These are phyloP conservation scores for Micoletzkya japonica DNA, from an alignment of 2,888 invertebrate genomes.

Conservation along the genomic window DNA sequence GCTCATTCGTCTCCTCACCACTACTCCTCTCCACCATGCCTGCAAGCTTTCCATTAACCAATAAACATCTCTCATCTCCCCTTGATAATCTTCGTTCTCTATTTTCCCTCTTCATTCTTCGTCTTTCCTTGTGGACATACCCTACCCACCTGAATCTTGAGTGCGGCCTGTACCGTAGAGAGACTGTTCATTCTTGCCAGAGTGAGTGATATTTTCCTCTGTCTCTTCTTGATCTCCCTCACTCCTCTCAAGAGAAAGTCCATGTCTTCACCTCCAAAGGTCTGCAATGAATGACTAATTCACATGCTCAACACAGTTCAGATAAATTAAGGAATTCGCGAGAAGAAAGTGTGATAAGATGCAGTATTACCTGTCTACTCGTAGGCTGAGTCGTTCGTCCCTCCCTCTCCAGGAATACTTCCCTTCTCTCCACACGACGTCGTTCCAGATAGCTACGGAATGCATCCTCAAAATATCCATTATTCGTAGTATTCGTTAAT, in stretches of 20 bases:
- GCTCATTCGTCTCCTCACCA: not conserved
- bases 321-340: too few relatives aligned
- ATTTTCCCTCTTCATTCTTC: not conserved
- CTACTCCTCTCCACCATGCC: slow-evolving; percentile 25
- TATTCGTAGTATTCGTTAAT: too few relatives aligned
- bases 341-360: too few relatives aligned
- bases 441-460: too few relatives aligned
- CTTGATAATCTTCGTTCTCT: not conserved
- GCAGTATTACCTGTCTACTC: too few relatives aligned
- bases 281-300: not conserved
- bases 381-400: too few relatives aligned
- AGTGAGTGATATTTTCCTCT: slow-evolving; percentile 24
- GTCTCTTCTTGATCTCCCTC: slow-evolving; percentile 21
- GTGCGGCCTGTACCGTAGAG: not conserved
- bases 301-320: not conserved
- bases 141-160: slow-evolving; percentile 7
- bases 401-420: too few relatives aligned
- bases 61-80: not conserved
- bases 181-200: not conserved
- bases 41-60: not conserved
- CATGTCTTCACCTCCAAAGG: not conserved
- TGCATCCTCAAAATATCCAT: too few relatives aligned
- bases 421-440: too few relatives aligned
- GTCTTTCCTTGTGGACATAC: not conserved
- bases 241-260: slow-evolving; percentile 2